A percentile compares a stretch with the other conserved stretches of the same genome.
These are phyloP conservation scores for Acleris cristana DNA, from an alignment of 2,888 invertebrate genomes.

Conservation along the genomic window DNA sequence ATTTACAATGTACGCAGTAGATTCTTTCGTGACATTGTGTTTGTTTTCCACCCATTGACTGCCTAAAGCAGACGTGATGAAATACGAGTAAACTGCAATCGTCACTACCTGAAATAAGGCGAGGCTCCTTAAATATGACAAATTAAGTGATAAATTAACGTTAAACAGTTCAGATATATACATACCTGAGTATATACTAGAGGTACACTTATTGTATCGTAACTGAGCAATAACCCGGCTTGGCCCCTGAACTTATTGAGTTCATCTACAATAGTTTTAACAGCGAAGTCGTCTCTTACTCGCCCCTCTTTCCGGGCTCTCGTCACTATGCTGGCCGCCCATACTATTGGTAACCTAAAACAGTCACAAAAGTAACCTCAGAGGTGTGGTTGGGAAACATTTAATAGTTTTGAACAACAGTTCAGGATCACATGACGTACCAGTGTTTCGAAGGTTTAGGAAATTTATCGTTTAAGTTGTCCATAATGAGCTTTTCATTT, in stretches of 20 bases:
- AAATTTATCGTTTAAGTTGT: conserved; percentile 90
- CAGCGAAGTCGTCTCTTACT: conserved; percentile 95
- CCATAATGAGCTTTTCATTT: conserved; percentile 91
- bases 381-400: not conserved
- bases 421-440: conserved; percentile 63
- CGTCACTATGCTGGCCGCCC: conserved; percentile 95
- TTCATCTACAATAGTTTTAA: conserved; percentile 95
- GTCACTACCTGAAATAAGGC: conserved; percentile 88
- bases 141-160: not conserved
- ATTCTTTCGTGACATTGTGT: conserved; percentile 54
- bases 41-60: conserved; percentile 92
- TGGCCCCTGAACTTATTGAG: conserved; percentile 92
- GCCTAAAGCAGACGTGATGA: conserved; percentile 93
- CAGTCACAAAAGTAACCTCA: not conserved
- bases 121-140: not conserved
- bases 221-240: conserved; percentile 89
- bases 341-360: conserved; percentile 91
- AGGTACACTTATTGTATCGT: conserved; percentile 91
- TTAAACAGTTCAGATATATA: not conserved
- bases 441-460: conserved; percentile 95
- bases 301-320: conserved; percentile 95
- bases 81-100: conserved; percentile 95
- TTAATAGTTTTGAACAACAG: not conserved
- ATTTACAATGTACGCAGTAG: conserved; percentile 76
- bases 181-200: conserved; percentile 91